Evolutionary conservation across 2,113 vertebrate genomes (phyloP).

Genomic region (Lepus europaeus): DNA sequence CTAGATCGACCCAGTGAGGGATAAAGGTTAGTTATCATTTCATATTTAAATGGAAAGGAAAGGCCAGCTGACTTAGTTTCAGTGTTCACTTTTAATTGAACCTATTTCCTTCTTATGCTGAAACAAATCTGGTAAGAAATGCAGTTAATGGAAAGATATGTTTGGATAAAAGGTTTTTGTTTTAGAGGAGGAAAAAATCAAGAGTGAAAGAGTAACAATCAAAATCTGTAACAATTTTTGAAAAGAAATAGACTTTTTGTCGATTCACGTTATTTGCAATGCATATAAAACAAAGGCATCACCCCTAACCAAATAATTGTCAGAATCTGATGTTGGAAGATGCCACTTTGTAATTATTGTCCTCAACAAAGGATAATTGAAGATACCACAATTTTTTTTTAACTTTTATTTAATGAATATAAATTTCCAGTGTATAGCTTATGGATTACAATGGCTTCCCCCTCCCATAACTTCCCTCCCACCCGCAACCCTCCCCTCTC

Average conservation of each 20-base stretch:
- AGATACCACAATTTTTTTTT: neutral
- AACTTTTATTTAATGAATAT: no score
- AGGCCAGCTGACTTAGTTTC: neutral
- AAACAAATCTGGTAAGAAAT: neutral
- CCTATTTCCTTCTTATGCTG: neutral
- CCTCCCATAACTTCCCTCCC: no score
- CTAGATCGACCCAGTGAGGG: neutral
- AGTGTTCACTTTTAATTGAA: neutral
- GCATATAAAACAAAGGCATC: neutral
- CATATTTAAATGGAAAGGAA: neutral
- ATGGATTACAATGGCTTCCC: no score
- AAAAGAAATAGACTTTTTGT: neutral
- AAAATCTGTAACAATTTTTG: neutral
- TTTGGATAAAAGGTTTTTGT: neutral
- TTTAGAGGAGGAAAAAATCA: neutral
- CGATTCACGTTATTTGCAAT: neutral
- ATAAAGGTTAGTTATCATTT: neutral
- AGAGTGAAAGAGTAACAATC: neutral
- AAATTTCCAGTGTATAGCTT: no score
- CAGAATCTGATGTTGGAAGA: neutral
- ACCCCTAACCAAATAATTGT: neutral
- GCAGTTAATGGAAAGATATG: neutral
- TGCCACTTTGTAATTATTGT: neutral
- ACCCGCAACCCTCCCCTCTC: no score
- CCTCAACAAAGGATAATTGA: constrained; percentile 19